Percentiles rank a stretch among this genome's conserved stretches.
Conservation (phyloP, 2,113 vertebrate species). For the Tragelaphus strepsiceros region DNA sequence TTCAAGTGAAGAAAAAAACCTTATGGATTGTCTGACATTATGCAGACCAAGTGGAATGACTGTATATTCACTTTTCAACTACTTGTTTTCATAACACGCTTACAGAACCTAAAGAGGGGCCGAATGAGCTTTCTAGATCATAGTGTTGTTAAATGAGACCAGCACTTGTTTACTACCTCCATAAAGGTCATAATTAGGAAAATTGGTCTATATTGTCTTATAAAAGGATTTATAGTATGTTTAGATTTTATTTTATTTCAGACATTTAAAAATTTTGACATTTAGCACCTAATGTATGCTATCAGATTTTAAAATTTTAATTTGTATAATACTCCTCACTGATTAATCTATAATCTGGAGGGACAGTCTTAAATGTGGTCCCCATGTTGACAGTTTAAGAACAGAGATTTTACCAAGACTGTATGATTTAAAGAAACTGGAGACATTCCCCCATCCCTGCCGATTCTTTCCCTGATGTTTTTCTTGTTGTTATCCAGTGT, state of each 20-base stretch:
- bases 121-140: neutral
- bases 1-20: slow-evolving; percentile 33
- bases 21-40: neutral
- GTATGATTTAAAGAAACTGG: neutral
- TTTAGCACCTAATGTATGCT: neutral
- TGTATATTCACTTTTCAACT: neutral
- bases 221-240: neutral
- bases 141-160: neutral
- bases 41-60: neutral
- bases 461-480: neutral
- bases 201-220: neutral
- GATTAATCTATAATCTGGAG: neutral
- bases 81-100: neutral
- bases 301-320: slow-evolving; percentile 18
- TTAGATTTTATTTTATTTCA: slow-evolving; percentile 32
- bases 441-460: neutral
- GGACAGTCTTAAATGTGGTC: neutral
- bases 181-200: neutral
- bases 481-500: neutral
- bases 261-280: neutral
- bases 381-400: neutral
- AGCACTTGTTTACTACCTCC: neutral
- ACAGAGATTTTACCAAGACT: neutral
- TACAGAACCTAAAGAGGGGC: neutral
- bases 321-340: neutral